A percentile compares a stretch with the other conserved stretches of the same genome.
Evolutionary conservation across 2,113 vertebrate species (phyloP).

Genomic region (Phaethornis superciliosus): DNA sequence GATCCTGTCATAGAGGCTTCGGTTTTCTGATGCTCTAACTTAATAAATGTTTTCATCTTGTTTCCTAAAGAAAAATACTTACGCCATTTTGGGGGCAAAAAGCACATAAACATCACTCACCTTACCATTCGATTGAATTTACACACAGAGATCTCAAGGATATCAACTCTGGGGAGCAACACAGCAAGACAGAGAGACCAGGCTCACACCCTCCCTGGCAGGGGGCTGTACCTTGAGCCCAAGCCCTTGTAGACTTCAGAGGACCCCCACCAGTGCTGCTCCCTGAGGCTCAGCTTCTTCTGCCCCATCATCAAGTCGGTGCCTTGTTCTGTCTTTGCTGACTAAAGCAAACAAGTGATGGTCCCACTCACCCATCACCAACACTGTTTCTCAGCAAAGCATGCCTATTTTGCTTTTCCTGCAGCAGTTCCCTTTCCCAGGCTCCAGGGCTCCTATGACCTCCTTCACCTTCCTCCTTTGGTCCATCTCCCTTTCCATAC

Average conservation of each 20-base stretch:
- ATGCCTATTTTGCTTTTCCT: background rate
- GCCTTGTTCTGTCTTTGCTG: background rate
- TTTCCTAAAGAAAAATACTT: background rate
- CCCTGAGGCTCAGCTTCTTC: background rate
- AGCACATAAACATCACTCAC: background rate
- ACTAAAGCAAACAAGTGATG: background rate
- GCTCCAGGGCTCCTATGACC: background rate
- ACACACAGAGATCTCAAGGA: background rate
- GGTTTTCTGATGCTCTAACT: background rate
- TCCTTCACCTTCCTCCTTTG: background rate
- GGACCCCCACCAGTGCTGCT: rapidly evolving
- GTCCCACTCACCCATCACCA: background rate
- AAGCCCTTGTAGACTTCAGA: background rate
- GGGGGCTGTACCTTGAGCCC: background rate
- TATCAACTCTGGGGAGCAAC: background rate
- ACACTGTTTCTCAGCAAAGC: background rate
- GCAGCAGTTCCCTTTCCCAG: background rate
- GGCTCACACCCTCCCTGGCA: background rate
- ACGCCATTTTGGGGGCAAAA: background rate
- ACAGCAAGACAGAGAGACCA: background rate
- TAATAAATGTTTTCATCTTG: background rate
- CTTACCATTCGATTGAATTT: background rate
- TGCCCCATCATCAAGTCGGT: background rate
- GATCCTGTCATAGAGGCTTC: background rate
- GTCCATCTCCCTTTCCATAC: background rate